Conservation (phyloP, 2,888 invertebrate species). For the Mycalesis mineus region DNA sequence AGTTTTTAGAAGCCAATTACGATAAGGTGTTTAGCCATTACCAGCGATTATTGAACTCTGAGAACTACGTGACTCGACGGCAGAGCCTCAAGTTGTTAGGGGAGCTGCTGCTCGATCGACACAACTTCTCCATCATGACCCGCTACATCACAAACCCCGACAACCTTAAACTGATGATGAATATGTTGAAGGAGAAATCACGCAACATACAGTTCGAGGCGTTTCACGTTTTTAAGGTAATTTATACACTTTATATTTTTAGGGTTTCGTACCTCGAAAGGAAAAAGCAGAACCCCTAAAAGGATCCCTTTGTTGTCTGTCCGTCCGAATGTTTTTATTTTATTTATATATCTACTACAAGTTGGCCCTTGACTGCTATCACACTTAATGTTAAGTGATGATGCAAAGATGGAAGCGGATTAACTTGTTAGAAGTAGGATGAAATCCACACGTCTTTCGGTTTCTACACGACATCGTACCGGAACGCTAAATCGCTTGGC, state of each 20-base stretch:
- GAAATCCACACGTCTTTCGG: too few species aligned
- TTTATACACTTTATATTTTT: neutral
- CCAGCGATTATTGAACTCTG: conserved; percentile 97
- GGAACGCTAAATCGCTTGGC: too few species aligned
- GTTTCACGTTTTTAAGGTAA: conserved; percentile 99
- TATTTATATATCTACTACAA: too few species aligned
- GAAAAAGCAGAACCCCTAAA: too few species aligned
- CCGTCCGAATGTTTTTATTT: too few species aligned
- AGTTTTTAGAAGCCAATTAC: conserved; percentile 99
- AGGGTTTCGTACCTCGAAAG: too few species aligned
- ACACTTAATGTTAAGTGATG: too few species aligned
- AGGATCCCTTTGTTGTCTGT: too few species aligned
- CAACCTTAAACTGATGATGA: conserved; percentile 99
- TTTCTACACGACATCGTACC: too few species aligned
- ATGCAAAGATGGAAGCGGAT: too few species aligned
- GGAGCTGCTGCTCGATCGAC: conserved; percentile 97
- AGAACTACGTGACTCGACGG: conserved; percentile 99
- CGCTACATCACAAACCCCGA: conserved; percentile 99
- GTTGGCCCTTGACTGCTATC: too few species aligned
- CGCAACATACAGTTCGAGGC: conserved; percentile 99
- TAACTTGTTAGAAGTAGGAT: too few species aligned
- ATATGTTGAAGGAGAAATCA: conserved; percentile 99
- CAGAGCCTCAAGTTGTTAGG: conserved; percentile 99
- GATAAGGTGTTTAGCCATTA: conserved; percentile 99
- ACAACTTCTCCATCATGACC: conserved; percentile 99